Conservation (phyloP, 2,797 vertebrate genomes). For the Acanthurus lineatus region DNA sequence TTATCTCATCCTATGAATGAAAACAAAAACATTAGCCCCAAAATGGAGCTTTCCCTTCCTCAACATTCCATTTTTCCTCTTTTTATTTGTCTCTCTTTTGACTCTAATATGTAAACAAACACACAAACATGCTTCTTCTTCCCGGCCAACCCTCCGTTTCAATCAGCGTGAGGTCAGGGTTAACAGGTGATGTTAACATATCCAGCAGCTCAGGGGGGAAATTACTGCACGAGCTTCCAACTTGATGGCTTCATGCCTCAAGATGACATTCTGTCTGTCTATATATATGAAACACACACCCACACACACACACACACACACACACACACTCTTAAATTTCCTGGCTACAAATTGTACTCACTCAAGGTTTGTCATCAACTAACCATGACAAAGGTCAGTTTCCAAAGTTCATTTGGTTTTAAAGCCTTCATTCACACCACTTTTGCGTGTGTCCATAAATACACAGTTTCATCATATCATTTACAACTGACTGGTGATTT, state of each 20-base stretch:
- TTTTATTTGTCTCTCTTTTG: constrained; percentile 2
- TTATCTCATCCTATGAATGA: not conserved
- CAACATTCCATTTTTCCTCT: not conserved
- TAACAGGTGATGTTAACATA: constrained; percentile 55
- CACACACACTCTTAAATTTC: constrained; percentile 30
- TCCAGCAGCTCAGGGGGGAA: constrained; percentile 37
- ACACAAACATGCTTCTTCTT: constrained; percentile 6
- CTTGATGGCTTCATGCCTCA: constrained; percentile 41
- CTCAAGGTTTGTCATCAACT: constrained; percentile 21
- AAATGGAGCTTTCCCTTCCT: not conserved
- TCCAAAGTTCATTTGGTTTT: not conserved
- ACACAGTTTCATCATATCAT: not conserved
- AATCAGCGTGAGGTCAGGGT: constrained; percentile 40
- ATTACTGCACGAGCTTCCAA: constrained; percentile 26
- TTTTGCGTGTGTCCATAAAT: not conserved
- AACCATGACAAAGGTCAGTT: constrained; percentile 28
- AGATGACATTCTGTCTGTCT: constrained; percentile 44
- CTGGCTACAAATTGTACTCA: constrained; percentile 26
- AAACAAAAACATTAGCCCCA: not conserved
- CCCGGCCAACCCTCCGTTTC: constrained; percentile 22
- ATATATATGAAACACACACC: constrained; percentile 2
- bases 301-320: constrained; percentile 12
- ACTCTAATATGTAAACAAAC: not conserved
- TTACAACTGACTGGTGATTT: not conserved
- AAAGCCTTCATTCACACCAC: not conserved